Base-by-base conservation (phyloP, 2,888 invertebrate species). In the Molanna angustata region DNA sequence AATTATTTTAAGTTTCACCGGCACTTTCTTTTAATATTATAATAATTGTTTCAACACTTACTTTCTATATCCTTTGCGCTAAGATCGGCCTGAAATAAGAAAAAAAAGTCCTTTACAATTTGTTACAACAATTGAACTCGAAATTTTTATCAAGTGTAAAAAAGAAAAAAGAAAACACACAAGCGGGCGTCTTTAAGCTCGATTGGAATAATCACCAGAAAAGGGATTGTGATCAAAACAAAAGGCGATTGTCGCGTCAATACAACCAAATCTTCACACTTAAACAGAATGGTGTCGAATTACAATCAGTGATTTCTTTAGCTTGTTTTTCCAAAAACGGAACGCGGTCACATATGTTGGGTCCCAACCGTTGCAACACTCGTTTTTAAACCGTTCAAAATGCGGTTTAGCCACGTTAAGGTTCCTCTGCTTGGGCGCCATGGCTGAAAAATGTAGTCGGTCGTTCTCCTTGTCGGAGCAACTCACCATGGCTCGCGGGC, bases 11-110 rank as follows among this genome's bases (percentile, higher is more conserved):
- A n/a, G n/a, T n/a, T n/a, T n/a, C n/a, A n/a, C n/a, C n/a, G n/a
- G n/a, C n/a, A n/a, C n/a, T n/a, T n/a, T n/a, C n/a, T 13, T n/a
- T 35, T 35, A 9, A 35, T 4, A 35, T 13, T 4, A 35, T 35
- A 35, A 11, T 13, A 35, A 35, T 35, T 13, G 13, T 35, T 35
- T 9, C 13, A 49, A 7, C 79, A 90, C 91, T 91, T 80, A 91
- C 91, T 89, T 83, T 91, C 91, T 74, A 91, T 74, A 75, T 91
- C 91, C 80, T 85, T 87, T 78, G 86, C 85, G 79, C 85, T 86
- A 73, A 91, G 84, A 80, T 91, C 88, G 77, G 88, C 88, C 90
- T 90, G 83, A 69, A 82, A 84, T 75, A 64, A 67, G 76, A 75
- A 76, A 72, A 72, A 53, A 72, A 46, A 49, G 69, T 69, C 68